A percentile compares a stretch with the other conserved stretches of the same genome.
phyloP scores from a whole-genome alignment of 1,140 invertebrate genomes.

The Zaprionus kolodkinae region DNA sequence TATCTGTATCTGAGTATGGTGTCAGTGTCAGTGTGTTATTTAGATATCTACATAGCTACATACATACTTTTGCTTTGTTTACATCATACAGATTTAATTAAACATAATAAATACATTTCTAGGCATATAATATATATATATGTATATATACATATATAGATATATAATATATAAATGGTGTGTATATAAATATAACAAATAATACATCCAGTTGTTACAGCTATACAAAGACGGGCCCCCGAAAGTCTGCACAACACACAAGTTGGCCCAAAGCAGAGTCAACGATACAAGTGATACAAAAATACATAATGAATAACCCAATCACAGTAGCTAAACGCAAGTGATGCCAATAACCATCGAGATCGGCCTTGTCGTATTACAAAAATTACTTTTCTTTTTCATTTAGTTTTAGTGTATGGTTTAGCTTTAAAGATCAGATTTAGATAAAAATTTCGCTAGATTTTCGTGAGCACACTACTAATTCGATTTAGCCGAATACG shows the following conservation, averaged over 20 bases:
- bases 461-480: slow-evolving; percentile 70
- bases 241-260: slow-evolving; percentile 18
- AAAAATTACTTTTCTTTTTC: slow-evolving; percentile 11
- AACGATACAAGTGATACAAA: slow-evolving; percentile 72
- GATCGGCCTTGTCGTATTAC: slow-evolving; percentile 19
- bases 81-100: slow-evolving; percentile 60
- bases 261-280: slow-evolving; percentile 37
- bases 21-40: slow-evolving; percentile 40
- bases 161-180: slow-evolving; percentile 35
- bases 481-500: slow-evolving; percentile 83
- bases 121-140: slow-evolving; percentile 47
- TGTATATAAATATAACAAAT: slow-evolving; percentile 74
- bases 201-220: slow-evolving; percentile 67
- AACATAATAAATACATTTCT: slow-evolving; percentile 79
- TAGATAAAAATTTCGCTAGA: slow-evolving; percentile 67
- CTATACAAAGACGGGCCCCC: slow-evolving; percentile 38
- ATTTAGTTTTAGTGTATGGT: slow-evolving; percentile 37
- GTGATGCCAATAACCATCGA: slow-evolving; percentile 28
- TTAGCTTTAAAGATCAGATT: slow-evolving; percentile 51
- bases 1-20: slow-evolving; percentile 28
- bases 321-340: slow-evolving; percentile 39
- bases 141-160: slow-evolving; percentile 45
- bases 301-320: slow-evolving; percentile 70
- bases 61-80: slow-evolving; percentile 54
- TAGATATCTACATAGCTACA: slow-evolving; percentile 77